Percentiles rank a stretch among this genome's conserved stretches.
phyloP scores from a whole-genome alignment of 2,113 vertebrate species.

The Balaenoptera acutorostrata region DNA sequence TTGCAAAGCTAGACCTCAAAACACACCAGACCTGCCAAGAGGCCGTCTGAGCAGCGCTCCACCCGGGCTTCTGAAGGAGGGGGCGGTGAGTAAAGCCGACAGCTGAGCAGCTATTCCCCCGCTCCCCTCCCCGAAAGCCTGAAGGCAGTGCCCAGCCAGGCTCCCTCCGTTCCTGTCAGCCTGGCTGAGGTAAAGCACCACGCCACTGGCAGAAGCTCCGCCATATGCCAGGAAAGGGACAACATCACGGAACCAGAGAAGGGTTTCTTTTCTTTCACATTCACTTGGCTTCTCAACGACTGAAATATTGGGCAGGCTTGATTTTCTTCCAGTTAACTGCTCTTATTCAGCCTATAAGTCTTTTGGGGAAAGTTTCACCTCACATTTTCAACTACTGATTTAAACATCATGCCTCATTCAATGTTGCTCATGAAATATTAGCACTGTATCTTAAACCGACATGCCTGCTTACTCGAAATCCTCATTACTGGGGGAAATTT shows the following conservation, averaged over 20 bases:
- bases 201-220: not conserved
- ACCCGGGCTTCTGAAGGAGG: not conserved
- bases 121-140: not conserved
- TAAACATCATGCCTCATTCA: conserved; percentile 35
- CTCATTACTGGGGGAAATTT: conserved; percentile 41
- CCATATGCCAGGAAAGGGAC: not conserved
- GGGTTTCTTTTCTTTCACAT: conserved; percentile 11
- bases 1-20: not conserved
- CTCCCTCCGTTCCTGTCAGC: not conserved
- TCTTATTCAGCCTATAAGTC: conserved; percentile 31
- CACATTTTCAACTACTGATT: conserved; percentile 43
- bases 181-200: not conserved
- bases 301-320: conserved; percentile 41
- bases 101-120: not conserved
- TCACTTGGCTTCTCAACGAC: conserved; percentile 33
- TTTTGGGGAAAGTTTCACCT: conserved; percentile 48
- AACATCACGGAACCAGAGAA: not conserved
- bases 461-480: conserved; percentile 30
- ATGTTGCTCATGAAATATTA: conserved; percentile 50
- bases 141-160: not conserved
- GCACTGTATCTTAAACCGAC: conserved; percentile 40
- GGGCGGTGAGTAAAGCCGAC: not conserved
- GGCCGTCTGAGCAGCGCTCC: not conserved
- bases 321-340: conserved; percentile 45
- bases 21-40: not conserved